A percentile compares a stretch with the other conserved stretches of the same genome.
Evolutionary conservation across 2,113 vertebrate species (phyloP).

Genomic region (Peromyscus californicus): DNA sequence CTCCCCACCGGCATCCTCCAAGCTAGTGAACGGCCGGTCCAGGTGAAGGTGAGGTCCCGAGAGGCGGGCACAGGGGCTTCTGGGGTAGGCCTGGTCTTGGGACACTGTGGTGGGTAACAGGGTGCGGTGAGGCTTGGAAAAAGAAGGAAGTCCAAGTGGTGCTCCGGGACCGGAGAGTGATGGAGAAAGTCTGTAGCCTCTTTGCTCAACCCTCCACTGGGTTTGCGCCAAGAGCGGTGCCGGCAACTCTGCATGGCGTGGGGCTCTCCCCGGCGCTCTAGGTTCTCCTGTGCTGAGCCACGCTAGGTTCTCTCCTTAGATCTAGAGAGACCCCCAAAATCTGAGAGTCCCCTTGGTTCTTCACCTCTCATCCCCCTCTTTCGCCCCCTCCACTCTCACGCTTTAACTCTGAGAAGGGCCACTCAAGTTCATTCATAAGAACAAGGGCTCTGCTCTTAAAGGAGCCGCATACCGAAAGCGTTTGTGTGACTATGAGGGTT

Average conservation of each 20-base stretch:
- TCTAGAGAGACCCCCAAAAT: not conserved
- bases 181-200: not conserved
- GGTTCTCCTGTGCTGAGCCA: not conserved
- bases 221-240: not conserved
- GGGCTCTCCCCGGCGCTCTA: not conserved
- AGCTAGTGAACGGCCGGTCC: constrained; percentile 70
- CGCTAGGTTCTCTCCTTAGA: not conserved
- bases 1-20: constrained; percentile 79
- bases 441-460: constrained; percentile 76
- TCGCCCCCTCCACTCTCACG: not conserved
- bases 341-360: not conserved
- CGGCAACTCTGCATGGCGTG: not conserved
- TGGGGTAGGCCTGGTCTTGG: not conserved
- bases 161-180: not conserved
- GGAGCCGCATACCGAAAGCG: constrained; percentile 28
- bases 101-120: not conserved
- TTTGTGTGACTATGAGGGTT: not conserved
- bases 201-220: not conserved
- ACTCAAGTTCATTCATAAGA: constrained; percentile 83
- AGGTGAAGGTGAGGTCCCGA: constrained; percentile 70
- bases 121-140: not conserved
- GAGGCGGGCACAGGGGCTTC: accelerated
- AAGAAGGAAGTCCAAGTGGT: not conserved
- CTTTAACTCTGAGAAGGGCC: constrained; percentile 19
- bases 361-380: not conserved